Conservation (phyloP, 2,797 vertebrate genomes). For the Potorous gilbertii region DNA sequence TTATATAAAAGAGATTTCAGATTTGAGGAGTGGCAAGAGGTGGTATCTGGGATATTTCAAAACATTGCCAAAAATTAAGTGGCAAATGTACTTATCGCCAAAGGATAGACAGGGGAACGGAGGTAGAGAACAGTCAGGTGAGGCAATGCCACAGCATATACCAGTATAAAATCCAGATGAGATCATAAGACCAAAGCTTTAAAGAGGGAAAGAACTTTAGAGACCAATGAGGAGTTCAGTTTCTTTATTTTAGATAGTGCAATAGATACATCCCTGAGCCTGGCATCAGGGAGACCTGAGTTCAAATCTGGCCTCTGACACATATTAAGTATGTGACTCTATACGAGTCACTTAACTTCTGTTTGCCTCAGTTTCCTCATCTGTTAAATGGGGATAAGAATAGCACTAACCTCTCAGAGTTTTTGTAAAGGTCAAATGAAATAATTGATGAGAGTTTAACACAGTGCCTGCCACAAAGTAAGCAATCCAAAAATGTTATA, state of each 20-base stretch:
- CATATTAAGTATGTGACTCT: background rate
- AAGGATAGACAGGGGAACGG: background rate
- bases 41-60: background rate
- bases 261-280: background rate
- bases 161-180: background rate
- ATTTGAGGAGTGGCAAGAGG: background rate
- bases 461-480: background rate
- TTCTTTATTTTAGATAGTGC: background rate
- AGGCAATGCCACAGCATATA: background rate
- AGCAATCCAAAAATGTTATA: background rate
- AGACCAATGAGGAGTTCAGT: background rate
- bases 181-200: background rate
- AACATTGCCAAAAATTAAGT: background rate
- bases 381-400: background rate
- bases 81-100: background rate
- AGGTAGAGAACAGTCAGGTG: background rate
- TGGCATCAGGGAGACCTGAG: background rate
- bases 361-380: background rate
- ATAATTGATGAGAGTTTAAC: background rate
- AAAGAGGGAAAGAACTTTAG: background rate
- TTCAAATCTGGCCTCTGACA: background rate
- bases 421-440: background rate
- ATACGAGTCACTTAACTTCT: background rate
- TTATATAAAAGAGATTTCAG: background rate
- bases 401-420: background rate